phyloP scores from a whole-genome alignment of 2,113 vertebrate genomes.

The Myotis davidii region DNA sequence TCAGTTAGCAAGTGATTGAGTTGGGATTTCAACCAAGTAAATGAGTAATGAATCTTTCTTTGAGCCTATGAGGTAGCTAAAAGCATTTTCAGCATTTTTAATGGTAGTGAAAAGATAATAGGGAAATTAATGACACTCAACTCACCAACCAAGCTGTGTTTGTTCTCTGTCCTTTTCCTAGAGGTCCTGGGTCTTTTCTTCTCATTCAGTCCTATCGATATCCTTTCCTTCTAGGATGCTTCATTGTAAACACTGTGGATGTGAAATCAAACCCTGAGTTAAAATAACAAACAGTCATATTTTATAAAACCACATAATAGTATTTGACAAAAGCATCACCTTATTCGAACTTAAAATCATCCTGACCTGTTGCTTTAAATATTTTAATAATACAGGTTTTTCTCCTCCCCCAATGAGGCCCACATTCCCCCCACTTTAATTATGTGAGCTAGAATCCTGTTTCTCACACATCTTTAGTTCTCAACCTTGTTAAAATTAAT shows the following conservation, averaged over 20 bases:
- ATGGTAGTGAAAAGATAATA: conserved; percentile 36
- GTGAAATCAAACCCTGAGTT: conserved; percentile 36
- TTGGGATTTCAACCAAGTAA: conserved; percentile 48
- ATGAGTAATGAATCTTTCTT: conserved; percentile 54
- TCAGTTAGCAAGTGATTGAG: conserved; percentile 18
- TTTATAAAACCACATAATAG: conserved; percentile 50
- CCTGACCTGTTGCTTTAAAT: conserved; percentile 69
- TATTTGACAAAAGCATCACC: conserved; percentile 48
- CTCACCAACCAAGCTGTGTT: conserved; percentile 22
- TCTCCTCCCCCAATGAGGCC: conserved; percentile 63
- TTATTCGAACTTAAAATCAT: conserved; percentile 59
- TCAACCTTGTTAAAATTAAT: conserved; percentile 88
- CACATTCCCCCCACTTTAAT: conserved; percentile 76
- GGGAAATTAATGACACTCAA: conserved; percentile 44
- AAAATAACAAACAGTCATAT: conserved; percentile 51
- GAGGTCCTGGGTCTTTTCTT: conserved; percentile 19
- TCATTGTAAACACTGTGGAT: conserved; percentile 50
- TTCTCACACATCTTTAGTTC: conserved; percentile 82
- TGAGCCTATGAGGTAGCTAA: not conserved
- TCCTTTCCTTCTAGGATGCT: not conserved
- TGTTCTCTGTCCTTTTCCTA: conserved; percentile 52
- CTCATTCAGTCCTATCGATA: conserved; percentile 6
- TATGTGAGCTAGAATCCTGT: conserved; percentile 79
- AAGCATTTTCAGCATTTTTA: conserved; percentile 65
- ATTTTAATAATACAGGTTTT: conserved; percentile 75